phyloP scores from a whole-genome alignment of 2,113 vertebrate species.

The Pygoscelis adeliae region DNA sequence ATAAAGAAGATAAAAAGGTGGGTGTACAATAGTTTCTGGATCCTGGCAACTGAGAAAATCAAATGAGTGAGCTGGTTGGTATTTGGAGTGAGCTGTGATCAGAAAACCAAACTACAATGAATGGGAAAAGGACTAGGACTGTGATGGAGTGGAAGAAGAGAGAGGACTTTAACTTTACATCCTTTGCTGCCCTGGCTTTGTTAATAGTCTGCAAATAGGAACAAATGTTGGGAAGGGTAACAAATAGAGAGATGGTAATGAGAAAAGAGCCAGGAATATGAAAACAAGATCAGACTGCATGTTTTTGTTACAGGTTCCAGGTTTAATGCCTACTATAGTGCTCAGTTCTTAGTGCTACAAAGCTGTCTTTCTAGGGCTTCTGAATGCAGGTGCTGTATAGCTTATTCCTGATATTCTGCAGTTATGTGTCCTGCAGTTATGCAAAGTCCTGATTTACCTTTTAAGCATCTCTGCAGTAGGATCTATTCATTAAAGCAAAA shows the following conservation, averaged over 20 bases:
- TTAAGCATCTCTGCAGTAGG: not conserved
- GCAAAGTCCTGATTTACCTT: not conserved
- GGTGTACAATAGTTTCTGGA: not conserved
- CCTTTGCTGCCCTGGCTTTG: not conserved
- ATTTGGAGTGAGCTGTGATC: not conserved
- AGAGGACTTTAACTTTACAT: fast-evolving
- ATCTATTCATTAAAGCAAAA: not conserved
- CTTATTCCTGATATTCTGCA: not conserved
- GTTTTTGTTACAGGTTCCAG: not conserved
- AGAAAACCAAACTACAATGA: not conserved
- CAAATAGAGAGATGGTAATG: not conserved
- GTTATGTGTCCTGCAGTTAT: not conserved
- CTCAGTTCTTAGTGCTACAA: not conserved
- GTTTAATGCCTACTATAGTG: not conserved
- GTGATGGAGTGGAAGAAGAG: not conserved
- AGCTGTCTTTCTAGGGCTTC: not conserved
- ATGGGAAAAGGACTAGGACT: not conserved
- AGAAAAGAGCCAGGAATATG: not conserved
- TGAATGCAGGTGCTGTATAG: not conserved
- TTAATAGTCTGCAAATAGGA: not conserved
- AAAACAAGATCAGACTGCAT: not conserved
- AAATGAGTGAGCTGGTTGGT: fast-evolving
- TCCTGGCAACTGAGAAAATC: not conserved
- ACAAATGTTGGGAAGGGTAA: not conserved
- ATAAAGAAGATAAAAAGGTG: not conserved